phyloP scores from a whole-genome alignment of 2,888 invertebrate genomes.

The Flexamia atlantica region DNA sequence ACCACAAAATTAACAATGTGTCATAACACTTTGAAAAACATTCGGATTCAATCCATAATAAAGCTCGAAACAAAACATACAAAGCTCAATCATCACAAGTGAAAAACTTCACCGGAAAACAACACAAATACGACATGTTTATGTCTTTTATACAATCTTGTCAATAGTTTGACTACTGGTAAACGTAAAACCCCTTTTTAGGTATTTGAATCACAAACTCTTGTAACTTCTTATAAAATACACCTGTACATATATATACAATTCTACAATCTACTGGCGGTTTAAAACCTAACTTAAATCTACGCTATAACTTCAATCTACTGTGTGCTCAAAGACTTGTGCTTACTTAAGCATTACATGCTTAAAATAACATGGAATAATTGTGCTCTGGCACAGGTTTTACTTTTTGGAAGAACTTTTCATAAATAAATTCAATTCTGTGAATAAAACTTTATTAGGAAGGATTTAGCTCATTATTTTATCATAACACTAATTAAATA shows the following conservation, averaged over 20 bases:
- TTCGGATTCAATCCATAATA: slow-evolving; percentile 40
- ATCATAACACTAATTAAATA: no score
- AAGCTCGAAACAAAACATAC: neutral
- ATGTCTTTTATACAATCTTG: slow-evolving; percentile 6
- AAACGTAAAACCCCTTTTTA: neutral
- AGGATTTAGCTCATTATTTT: no score
- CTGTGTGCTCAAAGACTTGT: no score
- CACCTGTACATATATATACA: slow-evolving; percentile 13
- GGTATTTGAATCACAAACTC: neutral
- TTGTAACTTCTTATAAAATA: neutral
- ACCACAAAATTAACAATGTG: slow-evolving; percentile 35
- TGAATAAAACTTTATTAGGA: no score
- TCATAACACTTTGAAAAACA: slow-evolving; percentile 31
- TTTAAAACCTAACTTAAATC: slow-evolving; percentile 23
- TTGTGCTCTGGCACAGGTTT: no score
- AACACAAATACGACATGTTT: neutral
- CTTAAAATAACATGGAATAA: no score
- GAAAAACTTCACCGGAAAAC: neutral
- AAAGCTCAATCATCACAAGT: slow-evolving; percentile 22
- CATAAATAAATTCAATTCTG: neutral
- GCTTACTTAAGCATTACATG: no score
- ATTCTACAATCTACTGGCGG: neutral
- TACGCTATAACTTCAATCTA: no score
- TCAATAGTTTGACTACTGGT: neutral
- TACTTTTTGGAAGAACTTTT: neutral